phyloP scores from a whole-genome alignment of 2,113 vertebrate species.

The Anas platyrhynchos region DNA sequence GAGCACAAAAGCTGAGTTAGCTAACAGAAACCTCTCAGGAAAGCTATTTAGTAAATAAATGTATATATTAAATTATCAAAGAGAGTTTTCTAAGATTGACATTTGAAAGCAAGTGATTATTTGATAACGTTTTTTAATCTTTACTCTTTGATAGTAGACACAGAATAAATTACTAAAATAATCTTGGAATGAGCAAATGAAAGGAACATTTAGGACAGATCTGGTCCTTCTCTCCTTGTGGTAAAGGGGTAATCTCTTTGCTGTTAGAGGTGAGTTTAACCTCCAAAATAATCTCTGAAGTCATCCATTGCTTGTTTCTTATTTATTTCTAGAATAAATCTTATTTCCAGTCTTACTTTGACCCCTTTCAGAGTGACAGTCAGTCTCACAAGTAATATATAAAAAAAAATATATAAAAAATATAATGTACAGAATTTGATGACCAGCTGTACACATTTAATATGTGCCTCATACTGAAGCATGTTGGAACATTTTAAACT shows the following conservation, averaged over 20 bases:
- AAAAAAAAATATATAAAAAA: neutral
- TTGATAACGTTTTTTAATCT: neutral
- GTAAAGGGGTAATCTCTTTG: neutral
- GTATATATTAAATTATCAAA: neutral
- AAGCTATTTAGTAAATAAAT: neutral
- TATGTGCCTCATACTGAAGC: neutral
- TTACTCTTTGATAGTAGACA: neutral
- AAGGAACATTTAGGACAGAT: neutral
- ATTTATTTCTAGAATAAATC: neutral
- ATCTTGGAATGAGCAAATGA: neutral
- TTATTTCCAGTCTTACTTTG: neutral
- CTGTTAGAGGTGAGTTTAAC: neutral
- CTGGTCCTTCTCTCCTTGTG: neutral
- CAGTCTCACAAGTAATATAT: neutral
- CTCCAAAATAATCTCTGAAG: neutral
- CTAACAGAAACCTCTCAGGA: neutral
- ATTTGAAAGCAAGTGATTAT: neutral
- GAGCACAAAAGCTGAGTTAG: neutral
- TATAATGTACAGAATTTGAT: neutral
- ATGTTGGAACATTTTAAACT: neutral
- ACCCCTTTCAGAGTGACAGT: neutral
- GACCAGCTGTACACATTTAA: neutral
- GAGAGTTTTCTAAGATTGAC: fast-evolving
- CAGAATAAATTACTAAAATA: neutral
- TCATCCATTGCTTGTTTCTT: neutral